Percentiles rank a stretch among this genome's conserved stretches.
These are phyloP conservation scores for Henricia sp. DNA, from an alignment of 53 echinoderm and acorn worm genomes.

Conservation along the genomic window DNA sequence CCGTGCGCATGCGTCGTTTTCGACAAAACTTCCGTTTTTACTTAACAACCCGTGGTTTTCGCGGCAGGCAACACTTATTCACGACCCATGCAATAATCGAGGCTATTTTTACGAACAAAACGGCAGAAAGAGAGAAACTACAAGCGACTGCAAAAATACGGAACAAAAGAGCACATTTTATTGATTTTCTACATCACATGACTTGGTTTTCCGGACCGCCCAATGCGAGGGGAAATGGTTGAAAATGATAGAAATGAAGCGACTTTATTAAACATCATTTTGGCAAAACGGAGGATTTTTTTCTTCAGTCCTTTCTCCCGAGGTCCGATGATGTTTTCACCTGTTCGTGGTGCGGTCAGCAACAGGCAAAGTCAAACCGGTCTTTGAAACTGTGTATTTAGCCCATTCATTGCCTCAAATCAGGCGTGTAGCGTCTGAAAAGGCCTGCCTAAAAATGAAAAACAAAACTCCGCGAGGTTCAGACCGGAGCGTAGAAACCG, in stretches of 20 bases:
- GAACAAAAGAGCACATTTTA: slow-evolving; percentile 2
- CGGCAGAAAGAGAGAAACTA: no score
- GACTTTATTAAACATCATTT: no score
- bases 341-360: no score
- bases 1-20: no score
- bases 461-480: slow-evolving; percentile 7
- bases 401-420: slow-evolving; percentile 36
- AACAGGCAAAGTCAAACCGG: slow-evolving; percentile 23
- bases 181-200: no score
- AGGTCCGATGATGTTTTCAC: no score
- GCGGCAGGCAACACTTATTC: slow-evolving; percentile 2
- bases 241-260: no score
- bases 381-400: slow-evolving; percentile 13
- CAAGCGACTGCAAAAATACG: not conserved
- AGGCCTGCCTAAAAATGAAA: not conserved
- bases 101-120: not conserved
- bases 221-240: not conserved
- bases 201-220: not conserved
- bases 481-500: not conserved
- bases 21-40: slow-evolving; percentile 57
- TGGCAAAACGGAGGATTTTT: no score
- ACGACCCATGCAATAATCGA: not conserved
- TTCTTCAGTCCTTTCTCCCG: not conserved
- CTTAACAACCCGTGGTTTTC: slow-evolving; percentile 48
- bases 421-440: slow-evolving; percentile 42